Evolutionary conservation across 2,888 invertebrate species (phyloP).

Genomic region (Andrena bucephala): DNA sequence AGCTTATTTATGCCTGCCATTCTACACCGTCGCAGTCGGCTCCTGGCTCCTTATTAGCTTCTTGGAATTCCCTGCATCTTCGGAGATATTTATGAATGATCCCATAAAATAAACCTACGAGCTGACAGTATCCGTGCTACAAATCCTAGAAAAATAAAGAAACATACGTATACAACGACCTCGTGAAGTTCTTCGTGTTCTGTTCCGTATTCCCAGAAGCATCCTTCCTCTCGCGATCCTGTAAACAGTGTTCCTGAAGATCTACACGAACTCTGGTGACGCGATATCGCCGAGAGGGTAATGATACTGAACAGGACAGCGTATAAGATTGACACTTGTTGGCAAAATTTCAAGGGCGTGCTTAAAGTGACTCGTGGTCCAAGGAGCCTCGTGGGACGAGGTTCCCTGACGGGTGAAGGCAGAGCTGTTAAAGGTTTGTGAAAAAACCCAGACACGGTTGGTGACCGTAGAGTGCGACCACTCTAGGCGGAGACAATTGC

Average conservation of each 20-base stretch:
- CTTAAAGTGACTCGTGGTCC: neutral
- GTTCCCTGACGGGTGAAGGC: neutral
- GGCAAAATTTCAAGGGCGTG: constrained; percentile 19
- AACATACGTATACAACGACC: too few relatives aligned
- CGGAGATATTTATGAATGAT: neutral
- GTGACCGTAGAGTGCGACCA: neutral
- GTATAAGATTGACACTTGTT: constrained; percentile 17
- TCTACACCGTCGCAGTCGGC: constrained; percentile 3
- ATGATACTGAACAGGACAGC: neutral
- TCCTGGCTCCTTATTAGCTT: constrained; percentile 1
- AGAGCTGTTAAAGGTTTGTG: neutral
- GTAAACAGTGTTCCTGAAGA: neutral
- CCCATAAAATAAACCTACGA: too few relatives aligned
- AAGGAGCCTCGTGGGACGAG: neutral
- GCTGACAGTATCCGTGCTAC: too few relatives aligned
- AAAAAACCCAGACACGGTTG: constrained; percentile 38
- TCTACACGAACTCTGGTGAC: neutral
- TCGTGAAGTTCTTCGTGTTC: too few relatives aligned
- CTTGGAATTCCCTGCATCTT: constrained; percentile 32
- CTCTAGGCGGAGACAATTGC: constrained; percentile 33
- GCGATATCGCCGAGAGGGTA: neutral
- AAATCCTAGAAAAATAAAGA: neutral
- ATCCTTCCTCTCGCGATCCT: too few relatives aligned
- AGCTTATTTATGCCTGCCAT: constrained; percentile 12
- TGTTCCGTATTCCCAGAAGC: too few relatives aligned